Evolutionary conservation across 2,888 invertebrate species (phyloP).

Genomic region (Empis stercorea): DNA sequence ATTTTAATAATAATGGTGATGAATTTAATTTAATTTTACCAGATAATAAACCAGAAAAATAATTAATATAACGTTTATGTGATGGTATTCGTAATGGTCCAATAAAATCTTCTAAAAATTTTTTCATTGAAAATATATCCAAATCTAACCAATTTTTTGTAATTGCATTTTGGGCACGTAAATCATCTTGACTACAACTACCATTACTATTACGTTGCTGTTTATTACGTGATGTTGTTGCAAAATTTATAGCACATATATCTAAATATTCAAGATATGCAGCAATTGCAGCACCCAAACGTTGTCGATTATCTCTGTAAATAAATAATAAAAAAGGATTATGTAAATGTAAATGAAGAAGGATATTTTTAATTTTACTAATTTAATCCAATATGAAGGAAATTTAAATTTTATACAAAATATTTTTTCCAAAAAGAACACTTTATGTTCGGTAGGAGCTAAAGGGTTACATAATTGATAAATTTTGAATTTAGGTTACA

Average conservation of each 20-base stretch:
- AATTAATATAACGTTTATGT: slow-evolving; percentile 76
- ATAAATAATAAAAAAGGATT: slow-evolving; percentile 7
- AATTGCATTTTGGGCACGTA: slow-evolving; percentile 17
- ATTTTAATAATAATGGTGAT: slow-evolving; percentile 72
- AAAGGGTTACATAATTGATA: too few species aligned
- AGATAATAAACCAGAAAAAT: slow-evolving; percentile 80
- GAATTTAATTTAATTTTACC: slow-evolving; percentile 82
- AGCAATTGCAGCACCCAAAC: slow-evolving; percentile 76
- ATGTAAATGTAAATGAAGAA: too few species aligned
- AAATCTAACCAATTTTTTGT: slow-evolving; percentile 48
- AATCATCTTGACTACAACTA: slow-evolving; percentile 9
- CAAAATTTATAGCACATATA: slow-evolving; percentile 54
- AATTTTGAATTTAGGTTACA: neutral
- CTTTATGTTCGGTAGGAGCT: too few species aligned
- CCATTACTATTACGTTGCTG: neutral
- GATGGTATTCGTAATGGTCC: slow-evolving; percentile 59
- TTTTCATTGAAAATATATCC: slow-evolving; percentile 85
- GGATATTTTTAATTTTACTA: too few species aligned
- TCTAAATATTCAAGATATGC: slow-evolving; percentile 91
- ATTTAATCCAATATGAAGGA: too few species aligned
- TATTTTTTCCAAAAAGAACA: too few species aligned
- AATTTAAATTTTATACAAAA: too few species aligned
- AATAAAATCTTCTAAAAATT: slow-evolving; percentile 74
- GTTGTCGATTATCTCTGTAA: slow-evolving; percentile 67
- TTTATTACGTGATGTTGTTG: slow-evolving; percentile 27